A percentile compares a stretch with the other conserved stretches of the same genome.
Evolutionary conservation across 2,797 vertebrate species (phyloP).

Genomic region (Leucoraja ocellata): DNA sequence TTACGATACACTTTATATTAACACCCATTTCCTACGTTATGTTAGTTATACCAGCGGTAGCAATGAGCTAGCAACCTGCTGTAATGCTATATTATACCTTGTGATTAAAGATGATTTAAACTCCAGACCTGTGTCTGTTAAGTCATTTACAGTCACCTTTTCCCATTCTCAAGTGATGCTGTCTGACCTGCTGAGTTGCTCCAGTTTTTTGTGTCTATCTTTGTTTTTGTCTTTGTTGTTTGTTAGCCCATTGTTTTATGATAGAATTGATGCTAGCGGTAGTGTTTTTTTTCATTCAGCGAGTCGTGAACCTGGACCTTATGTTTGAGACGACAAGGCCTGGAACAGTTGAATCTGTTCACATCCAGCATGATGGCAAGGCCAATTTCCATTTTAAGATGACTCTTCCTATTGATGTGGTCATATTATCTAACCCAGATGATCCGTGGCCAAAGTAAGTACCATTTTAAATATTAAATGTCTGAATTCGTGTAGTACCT

Average conservation of each 20-base stretch:
- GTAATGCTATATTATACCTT: too few relatives aligned
- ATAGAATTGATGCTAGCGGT: neutral
- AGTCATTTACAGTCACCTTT: too few relatives aligned
- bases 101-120: too few relatives aligned
- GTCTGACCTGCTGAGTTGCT: too few relatives aligned
- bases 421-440: conserved; percentile 55
- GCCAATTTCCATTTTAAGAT: conserved; percentile 69
- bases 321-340: conserved; percentile 77
- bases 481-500: neutral
- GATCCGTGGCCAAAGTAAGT: conserved; percentile 73
- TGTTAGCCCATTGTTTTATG: neutral
- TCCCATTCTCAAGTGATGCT: too few relatives aligned
- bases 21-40: too few relatives aligned
- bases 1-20: too few relatives aligned
- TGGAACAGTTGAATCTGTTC: conserved; percentile 54
- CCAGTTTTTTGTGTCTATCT: too few relatives aligned
- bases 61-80: too few relatives aligned
- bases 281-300: neutral
- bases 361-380: conserved; percentile 61
- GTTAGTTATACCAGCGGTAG: too few relatives aligned
- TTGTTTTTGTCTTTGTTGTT: neutral
- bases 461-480: neutral
- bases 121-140: too few relatives aligned
- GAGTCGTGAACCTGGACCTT: conserved; percentile 69
- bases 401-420: conserved; percentile 76